phyloP scores from a whole-genome alignment of 2,888 invertebrate species.

The Lochmaea crataegi region DNA sequence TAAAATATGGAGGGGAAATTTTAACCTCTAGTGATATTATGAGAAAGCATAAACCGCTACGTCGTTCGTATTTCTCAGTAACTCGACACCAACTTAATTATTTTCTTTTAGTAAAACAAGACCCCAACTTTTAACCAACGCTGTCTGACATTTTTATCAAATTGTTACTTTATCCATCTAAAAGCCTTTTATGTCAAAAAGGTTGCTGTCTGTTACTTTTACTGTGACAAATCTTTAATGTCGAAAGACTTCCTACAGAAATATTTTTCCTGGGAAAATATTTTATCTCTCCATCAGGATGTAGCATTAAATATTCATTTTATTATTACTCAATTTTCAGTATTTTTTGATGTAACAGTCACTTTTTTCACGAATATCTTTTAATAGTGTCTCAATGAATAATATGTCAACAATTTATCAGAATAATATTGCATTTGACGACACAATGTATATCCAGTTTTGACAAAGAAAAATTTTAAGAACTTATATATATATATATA shows the following conservation, averaged over 20 bases:
- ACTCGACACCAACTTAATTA: constrained; percentile 36
- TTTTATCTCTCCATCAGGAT: neutral
- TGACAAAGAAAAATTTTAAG: too few relatives aligned
- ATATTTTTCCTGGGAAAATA: neutral
- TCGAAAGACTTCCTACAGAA: constrained; percentile 6
- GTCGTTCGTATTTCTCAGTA: neutral
- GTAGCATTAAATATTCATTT: neutral
- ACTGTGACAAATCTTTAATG: constrained; percentile 36
- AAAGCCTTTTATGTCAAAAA: constrained; percentile 36
- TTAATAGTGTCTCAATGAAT: too few relatives aligned
- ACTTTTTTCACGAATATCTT: too few relatives aligned
- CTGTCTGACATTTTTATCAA: constrained; percentile 37
- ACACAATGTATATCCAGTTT: too few relatives aligned
- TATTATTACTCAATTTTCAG: too few relatives aligned
- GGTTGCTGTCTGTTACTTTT: constrained; percentile 37
- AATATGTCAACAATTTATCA: too few relatives aligned
- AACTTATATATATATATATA: too few relatives aligned
- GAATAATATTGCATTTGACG: too few relatives aligned
- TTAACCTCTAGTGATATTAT: too few relatives aligned
- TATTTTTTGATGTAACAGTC: too few relatives aligned
- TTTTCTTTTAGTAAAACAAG: constrained; percentile 30
- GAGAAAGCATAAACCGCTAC: too few relatives aligned
- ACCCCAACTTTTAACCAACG: constrained; percentile 29
- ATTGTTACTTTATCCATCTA: constrained; percentile 37
- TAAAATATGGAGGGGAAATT: too few relatives aligned